Base-by-base conservation (phyloP, 2,797 vertebrate species). In the Cirrhinus molitorella region DNA sequence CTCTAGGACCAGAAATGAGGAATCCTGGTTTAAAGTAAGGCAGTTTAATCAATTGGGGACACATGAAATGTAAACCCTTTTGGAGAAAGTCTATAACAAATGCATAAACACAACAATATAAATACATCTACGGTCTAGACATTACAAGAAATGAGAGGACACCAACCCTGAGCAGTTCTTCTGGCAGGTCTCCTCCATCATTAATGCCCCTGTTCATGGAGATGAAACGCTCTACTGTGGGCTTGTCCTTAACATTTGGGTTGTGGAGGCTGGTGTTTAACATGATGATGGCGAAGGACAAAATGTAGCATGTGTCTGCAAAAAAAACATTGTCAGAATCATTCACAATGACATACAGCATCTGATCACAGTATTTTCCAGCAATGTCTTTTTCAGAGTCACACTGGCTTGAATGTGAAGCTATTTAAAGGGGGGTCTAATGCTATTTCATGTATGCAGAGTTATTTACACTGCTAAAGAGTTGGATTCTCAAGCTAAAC, bases 131-230 rank as follows among this genome's bases (percentile, higher is more conserved):
- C 57, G 61, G 31, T 34, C 31, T 34, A 34, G 59, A 8, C 55
- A 19, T 21, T 31, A 80, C 21, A 8, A 53, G 40, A 34, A 67
- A 55, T 40, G 28, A 63, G 47, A 81, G 1, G 23, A 63, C 14
- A 87, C 80, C 5, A 14, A 98, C 98, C 95, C 97, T 94, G 53
- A 99, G 96, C 90, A 99, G 93, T 86, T 98, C 98, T 92, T 99
- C 97, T 0, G 98, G 98, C 25, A 99, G 92, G 92, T 99, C 98
- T 12, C 97, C 97, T 0, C 98, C 97, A 0, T 97, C 97, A 0
- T 99, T 99, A 93, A 99, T 99, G 89, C 98, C 97, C 0, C 97
- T 95, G 91, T 99, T 99, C 98, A 99, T 99, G 90, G 96, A 96
- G 11, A 99, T 96, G 91, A 99, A 99, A 3, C 97, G 92, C 81